Base-by-base conservation (phyloP, 2,797 vertebrate species). In the Amniataba percoides region DNA sequence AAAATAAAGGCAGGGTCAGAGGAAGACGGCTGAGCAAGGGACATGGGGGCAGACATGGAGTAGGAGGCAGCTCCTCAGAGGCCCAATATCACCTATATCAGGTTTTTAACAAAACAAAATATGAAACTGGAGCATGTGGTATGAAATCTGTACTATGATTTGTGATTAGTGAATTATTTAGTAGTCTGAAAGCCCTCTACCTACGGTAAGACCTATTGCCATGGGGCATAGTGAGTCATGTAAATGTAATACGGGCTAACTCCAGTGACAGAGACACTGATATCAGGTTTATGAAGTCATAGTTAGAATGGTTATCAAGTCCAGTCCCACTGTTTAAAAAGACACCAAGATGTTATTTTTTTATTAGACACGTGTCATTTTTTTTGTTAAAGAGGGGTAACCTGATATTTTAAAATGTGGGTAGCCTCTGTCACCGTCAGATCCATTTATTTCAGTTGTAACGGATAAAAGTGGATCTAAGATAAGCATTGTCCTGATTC, bases 161-260 rank as follows among this genome's bases (percentile, higher is more conserved):
- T 91, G 80, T 87, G 84, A 91, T 78, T 8, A 67, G 80, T 94
- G 90, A 93, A 94, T 94, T 85, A 94, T 94, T 93, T 91, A 93
- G 89, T 88, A 92, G 92, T 91, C 89, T 93, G 92, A 93, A 89
- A 93, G 91, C 88, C 76, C 63, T 80, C 74, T 80, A 77, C 80
- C 88, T 92, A 88, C 75, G 57, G 86, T 90, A 89, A 91, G 55
- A 69, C 74, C 71, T 79, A 89, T 85, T 75, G 62, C 77, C 90
- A 53, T 64, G 86, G 89, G 91, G 84, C 67, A 55, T 14, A 64
- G 83, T 87, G 91, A 89, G 81, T 88, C 87, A 89, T 85, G 79
- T 87, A 80, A 79, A 83, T 78, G 73, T 81, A 90, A 89, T 80
- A 80, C 72, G 67, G 71, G 68, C 82, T 55, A 75, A 80, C 73